Percentiles rank a stretch among this genome's conserved stretches.
Conservation (phyloP, 2,888 invertebrate genomes). For the Seira sanloemensis region DNA sequence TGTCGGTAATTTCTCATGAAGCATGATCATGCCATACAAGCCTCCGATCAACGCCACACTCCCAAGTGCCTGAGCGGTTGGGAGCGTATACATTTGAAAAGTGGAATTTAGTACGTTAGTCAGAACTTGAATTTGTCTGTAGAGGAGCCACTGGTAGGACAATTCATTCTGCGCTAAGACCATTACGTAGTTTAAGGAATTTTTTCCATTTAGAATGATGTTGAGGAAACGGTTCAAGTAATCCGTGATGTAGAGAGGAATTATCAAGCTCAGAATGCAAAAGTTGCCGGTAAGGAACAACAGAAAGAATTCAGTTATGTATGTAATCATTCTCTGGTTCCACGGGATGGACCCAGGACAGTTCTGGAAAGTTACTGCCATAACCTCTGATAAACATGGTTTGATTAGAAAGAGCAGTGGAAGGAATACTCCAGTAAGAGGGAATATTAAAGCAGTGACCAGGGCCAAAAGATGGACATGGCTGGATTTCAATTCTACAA, state of each 20-base stretch:
- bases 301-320: not conserved
- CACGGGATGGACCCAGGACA: not conserved
- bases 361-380: not conserved
- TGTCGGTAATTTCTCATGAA: not conserved
- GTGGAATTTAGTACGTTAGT: not conserved
- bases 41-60: not conserved
- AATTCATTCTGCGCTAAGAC: not conserved
- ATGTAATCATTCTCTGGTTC: not conserved
- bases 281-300: not conserved
- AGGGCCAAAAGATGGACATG: no score
- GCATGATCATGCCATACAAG: not conserved
- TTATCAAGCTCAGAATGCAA: no score
- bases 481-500: no score
- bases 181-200: no score
- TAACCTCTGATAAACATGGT: not conserved
- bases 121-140: not conserved
- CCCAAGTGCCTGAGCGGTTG: not conserved
- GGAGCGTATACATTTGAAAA: not conserved
- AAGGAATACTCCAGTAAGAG: not conserved
- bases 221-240: no score
- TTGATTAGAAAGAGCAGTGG: not conserved
- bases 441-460: not conserved
- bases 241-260: no score
- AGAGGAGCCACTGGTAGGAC: not conserved
- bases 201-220: no score